Base-by-base conservation (phyloP, 2,113 vertebrate species). In the Rhea pennata region DNA sequence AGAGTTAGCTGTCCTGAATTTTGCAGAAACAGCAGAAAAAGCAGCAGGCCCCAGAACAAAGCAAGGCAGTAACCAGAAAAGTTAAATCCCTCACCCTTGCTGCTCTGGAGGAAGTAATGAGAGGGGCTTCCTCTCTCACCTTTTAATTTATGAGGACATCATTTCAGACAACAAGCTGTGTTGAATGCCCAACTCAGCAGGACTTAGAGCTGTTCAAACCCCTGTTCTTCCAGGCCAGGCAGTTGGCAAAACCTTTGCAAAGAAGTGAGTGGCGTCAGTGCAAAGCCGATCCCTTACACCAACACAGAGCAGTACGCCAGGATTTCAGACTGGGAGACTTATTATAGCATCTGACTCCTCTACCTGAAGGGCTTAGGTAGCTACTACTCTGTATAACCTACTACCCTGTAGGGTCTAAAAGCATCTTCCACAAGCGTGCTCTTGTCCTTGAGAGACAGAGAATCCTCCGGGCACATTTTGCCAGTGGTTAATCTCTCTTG, bases 401-500 rank as follows among this genome's bases (percentile, higher is more conserved):
- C 44, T 24, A 22, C 72, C 26, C 29, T 40, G 31, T 9, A 72
- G 19, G 15, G 53, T 87, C 53, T 89, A 69, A 89, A 89, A 90
- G 87, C 54, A 86, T 31, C 54, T 93, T 92, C 40, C 66, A 88
- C 56, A 95, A 86, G 10, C 23, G 59, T 10, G 10, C 16, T n/a
- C 40, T 65, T 93, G 73, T 75, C 90, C 90, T 94, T 93, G 83
- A 95, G 79, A 81, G 59, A 81, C 10, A 16, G 29, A 90, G 56
- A 94, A 93, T 77, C 80, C 85, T 78, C 69, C 64, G 88, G 79
- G 79, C 48, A 87, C 7, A 10, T 66, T 84, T 87, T 87, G 59
- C 44, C 54, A 76, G 70, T 50, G 78, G 46, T 80, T 93, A 92
- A 95, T 94, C 92, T 74, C 65, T 80, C 75, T 24, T 70, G 82